Conservation (phyloP, 2,113 vertebrate species). For the Rhipidura dahli region DNA sequence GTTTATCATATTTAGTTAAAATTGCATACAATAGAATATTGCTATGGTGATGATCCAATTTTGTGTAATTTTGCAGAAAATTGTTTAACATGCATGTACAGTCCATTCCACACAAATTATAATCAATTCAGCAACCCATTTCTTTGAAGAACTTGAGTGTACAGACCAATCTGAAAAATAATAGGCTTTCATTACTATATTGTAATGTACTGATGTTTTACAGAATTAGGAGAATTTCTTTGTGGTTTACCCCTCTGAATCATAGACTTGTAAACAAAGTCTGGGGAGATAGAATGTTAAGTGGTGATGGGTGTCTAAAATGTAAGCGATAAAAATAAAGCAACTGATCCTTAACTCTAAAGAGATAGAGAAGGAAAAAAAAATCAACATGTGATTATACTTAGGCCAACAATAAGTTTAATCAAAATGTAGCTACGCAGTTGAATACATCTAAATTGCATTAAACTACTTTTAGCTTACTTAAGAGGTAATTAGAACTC, state of each 20-base stretch:
- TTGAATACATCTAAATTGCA: constrained; percentile 29
- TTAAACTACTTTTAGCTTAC: constrained; percentile 25
- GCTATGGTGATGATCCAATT: constrained; percentile 5
- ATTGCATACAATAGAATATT: neutral
- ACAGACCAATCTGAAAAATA: constrained; percentile 23
- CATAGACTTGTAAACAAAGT: neutral
- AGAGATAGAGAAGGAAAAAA: neutral
- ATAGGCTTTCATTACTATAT: neutral
- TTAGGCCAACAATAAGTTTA: constrained; percentile 28
- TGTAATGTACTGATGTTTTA: neutral
- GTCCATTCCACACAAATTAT: constrained; percentile 14
- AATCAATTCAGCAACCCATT: constrained; percentile 7
- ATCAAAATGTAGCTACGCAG: constrained; percentile 18
- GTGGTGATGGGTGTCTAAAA: neutral
- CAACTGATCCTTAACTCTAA: neutral
- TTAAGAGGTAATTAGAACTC: neutral
- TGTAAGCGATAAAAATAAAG: neutral
- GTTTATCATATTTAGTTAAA: neutral
- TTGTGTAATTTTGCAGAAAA: constrained; percentile 30
- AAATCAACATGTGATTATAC: neutral
- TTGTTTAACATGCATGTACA: neutral
- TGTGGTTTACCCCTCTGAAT: neutral
- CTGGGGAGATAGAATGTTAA: neutral
- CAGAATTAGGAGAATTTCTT: neutral
- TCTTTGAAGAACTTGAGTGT: neutral